Conservation (phyloP, 2,113 vertebrate species). For the Cavia aperea region DNA sequence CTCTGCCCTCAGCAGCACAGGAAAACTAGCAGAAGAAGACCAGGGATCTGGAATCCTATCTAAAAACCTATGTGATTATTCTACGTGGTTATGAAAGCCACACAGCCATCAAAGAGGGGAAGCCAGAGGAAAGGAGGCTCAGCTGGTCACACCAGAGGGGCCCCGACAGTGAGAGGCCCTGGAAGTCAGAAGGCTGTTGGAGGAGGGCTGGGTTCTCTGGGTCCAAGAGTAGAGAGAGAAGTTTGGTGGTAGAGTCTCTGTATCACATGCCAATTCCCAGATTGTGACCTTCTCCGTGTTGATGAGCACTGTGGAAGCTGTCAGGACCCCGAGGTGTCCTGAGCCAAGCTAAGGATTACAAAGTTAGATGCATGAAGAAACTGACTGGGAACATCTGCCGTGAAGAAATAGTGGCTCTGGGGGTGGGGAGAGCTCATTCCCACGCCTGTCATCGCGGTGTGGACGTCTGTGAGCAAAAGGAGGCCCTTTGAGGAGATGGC, state of each 20-base stretch:
- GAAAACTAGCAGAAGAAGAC: background rate
- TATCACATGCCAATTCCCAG: rapidly evolving
- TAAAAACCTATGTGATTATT: background rate
- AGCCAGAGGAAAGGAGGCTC: rapidly evolving
- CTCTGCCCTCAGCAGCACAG: background rate
- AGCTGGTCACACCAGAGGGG: rapidly evolving
- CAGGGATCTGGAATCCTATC: background rate
- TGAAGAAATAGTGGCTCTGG: rapidly evolving
- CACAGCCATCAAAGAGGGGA: background rate
- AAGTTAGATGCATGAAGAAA: rapidly evolving
- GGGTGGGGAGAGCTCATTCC: background rate
- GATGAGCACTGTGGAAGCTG: background rate
- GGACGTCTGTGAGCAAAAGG: background rate
- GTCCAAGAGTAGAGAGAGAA: background rate
- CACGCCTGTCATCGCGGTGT: background rate
- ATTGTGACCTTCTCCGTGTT: background rate
- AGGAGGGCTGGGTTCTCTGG: background rate
- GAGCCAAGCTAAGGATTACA: background rate
- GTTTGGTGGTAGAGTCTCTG: rapidly evolving
- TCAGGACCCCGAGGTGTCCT: too few relatives aligned
- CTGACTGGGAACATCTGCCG: rapidly evolving
- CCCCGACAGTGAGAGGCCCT: rapidly evolving
- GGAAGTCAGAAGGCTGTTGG: rapidly evolving
- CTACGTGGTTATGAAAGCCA: background rate
- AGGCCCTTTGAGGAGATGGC: background rate